Conservation (phyloP, 2,888 invertebrate genomes). For the Leptopterna dolabrata region DNA sequence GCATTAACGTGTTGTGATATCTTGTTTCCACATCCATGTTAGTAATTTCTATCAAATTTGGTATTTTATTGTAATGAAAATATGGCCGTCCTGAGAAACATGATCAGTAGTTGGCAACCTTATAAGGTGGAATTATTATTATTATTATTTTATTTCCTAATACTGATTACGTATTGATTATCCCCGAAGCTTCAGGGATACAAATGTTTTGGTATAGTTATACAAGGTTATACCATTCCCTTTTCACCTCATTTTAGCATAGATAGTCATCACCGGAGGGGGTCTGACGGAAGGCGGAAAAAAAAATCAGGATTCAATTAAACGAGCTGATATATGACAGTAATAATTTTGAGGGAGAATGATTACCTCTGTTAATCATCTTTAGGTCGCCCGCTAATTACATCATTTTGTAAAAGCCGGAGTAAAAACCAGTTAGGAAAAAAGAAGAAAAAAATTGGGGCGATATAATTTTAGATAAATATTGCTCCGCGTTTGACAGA, state of each 20-base stretch:
- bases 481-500: conserved; percentile 4
- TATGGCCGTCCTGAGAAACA: too few relatives aligned
- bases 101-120: too few relatives aligned
- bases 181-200: too few relatives aligned
- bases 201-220: background rate
- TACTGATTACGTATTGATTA: too few relatives aligned
- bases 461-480: conserved; percentile 47
- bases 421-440: background rate
- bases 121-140: too few relatives aligned
- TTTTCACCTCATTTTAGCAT: conserved; percentile 34
- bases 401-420: conserved; percentile 30
- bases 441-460: background rate
- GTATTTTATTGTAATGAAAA: too few relatives aligned
- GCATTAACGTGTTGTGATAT: too few relatives aligned
- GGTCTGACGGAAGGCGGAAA: background rate
- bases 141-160: too few relatives aligned
- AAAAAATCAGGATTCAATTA: conserved; percentile 36
- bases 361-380: conserved; percentile 42
- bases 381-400: conserved; percentile 41
- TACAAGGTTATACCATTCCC: background rate
- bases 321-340: conserved; percentile 41
- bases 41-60: too few relatives aligned
- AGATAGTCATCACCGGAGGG: background rate
- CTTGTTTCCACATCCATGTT: too few relatives aligned
- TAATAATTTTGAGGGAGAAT: conserved; percentile 38